Percentiles rank a stretch among this genome's conserved stretches.
Conservation (phyloP, 2,888 invertebrate genomes). For the Agriopis marginaria region DNA sequence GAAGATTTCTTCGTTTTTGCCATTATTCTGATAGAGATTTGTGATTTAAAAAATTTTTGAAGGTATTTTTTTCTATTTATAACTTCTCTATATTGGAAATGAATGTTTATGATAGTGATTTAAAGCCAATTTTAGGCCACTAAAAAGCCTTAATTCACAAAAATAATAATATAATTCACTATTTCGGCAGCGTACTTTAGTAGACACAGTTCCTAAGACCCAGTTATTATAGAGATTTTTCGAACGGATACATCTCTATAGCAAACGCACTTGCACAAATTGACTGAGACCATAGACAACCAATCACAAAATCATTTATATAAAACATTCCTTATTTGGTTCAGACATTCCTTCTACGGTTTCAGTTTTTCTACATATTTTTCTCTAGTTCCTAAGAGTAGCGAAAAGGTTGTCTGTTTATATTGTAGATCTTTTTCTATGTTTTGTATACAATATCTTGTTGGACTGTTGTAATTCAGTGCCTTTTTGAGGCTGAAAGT, state of each 20-base stretch:
- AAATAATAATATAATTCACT: no score
- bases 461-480: slow-evolving; percentile 51
- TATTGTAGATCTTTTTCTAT: slow-evolving; percentile 49
- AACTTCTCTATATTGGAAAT: no score
- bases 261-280: background rate
- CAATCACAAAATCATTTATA: slow-evolving; percentile 7
- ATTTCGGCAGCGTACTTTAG: background rate
- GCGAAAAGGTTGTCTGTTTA: slow-evolving; percentile 46
- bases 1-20: no score
- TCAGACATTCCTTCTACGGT: slow-evolving; percentile 23
- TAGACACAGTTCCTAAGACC: background rate
- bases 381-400: slow-evolving; percentile 56
- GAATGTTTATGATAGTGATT: no score
- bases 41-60: no score
- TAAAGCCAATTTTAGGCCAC: no score
- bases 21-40: no score
- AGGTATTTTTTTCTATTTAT: no score
- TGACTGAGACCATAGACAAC: slow-evolving; percentile 23
- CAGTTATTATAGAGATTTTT: background rate
- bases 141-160: no score
- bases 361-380: slow-evolving; percentile 6
- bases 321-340: slow-evolving; percentile 16
- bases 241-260: background rate
- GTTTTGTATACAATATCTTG: slow-evolving; percentile 46
- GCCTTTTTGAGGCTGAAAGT: slow-evolving; percentile 58